A percentile compares a stretch with the other conserved stretches of the same genome.
These are phyloP conservation scores for Marasmarcha lunaedactyla DNA, from an alignment of 2,888 invertebrate genomes.

Conservation along the genomic window DNA sequence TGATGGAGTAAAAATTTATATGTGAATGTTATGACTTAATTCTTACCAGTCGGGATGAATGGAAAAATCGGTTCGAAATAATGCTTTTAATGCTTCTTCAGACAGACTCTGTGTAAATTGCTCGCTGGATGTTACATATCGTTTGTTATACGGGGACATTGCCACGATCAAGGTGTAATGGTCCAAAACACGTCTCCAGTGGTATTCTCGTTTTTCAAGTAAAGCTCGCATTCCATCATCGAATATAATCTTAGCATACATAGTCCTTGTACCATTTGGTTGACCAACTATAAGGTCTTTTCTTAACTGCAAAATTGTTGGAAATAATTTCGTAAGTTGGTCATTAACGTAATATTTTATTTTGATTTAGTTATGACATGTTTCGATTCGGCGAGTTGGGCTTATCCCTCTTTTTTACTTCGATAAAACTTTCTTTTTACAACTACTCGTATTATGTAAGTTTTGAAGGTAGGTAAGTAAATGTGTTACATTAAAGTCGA, in stretches of 20 bases:
- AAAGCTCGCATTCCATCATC: slow-evolving; percentile 45
- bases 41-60: slow-evolving; percentile 55
- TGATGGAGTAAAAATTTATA: too few species aligned
- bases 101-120: slow-evolving; percentile 40
- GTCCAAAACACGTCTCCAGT: slow-evolving; percentile 45
- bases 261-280: slow-evolving; percentile 31
- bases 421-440: too few species aligned
- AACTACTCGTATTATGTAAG: too few species aligned
- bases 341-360: too few species aligned
- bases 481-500: too few species aligned
- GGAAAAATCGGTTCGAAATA: slow-evolving; percentile 39
- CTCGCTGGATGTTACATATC: slow-evolving; percentile 30
- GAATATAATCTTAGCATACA: slow-evolving; percentile 41
- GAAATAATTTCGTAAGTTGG: slow-evolving; percentile 3
- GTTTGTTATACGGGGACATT: slow-evolving; percentile 36
- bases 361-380: too few species aligned
- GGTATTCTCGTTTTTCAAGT: slow-evolving; percentile 40
- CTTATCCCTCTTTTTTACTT: too few species aligned
- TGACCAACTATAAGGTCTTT: slow-evolving; percentile 35
- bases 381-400: too few species aligned
- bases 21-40: too few species aligned
- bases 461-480: too few species aligned
- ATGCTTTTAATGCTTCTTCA: slow-evolving; percentile 31
- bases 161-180: slow-evolving; percentile 52
- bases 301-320: slow-evolving; percentile 37